These are phyloP conservation scores for Phenganax marumi DNA, from an alignment of 92 coral and sea anemone genomes.

Conservation along the genomic window DNA sequence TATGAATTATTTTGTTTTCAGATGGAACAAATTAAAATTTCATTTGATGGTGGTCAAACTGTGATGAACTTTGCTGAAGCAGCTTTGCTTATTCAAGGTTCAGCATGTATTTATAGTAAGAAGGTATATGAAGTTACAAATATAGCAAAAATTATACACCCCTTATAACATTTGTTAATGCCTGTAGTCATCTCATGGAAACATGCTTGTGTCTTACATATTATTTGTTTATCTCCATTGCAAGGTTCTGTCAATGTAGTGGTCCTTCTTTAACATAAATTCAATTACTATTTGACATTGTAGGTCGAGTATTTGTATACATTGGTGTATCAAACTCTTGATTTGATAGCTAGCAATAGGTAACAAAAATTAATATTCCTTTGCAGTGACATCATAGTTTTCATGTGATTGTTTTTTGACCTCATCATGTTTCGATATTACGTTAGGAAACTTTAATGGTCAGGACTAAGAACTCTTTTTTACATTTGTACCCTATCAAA, in stretches of 20 bases:
- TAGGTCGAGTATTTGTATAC: slow-evolving; percentile 95
- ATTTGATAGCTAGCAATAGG: slow-evolving; percentile 93
- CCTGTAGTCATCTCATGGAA: neutral
- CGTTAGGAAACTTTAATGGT: too few relatives aligned
- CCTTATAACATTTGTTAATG: neutral
- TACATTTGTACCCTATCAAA: too few relatives aligned
- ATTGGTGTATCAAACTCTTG: slow-evolving; percentile 86
- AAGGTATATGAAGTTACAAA: slow-evolving; percentile 62
- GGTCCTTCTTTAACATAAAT: neutral
- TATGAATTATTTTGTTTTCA: slow-evolving; percentile 24
- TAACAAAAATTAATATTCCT: slow-evolving; percentile 8
- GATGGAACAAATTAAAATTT: slow-evolving; percentile 85
- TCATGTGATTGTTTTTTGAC: too few relatives aligned
- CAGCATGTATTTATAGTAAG: slow-evolving; percentile 92
- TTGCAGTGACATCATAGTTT: too few relatives aligned
- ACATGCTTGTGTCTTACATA: too few relatives aligned
- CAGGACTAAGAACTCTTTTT: too few relatives aligned
- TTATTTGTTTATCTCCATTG: too few relatives aligned
- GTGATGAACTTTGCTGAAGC: slow-evolving; percentile 99
- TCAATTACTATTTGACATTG: neutral
- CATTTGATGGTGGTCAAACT: slow-evolving; percentile 92
- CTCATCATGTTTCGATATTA: too few relatives aligned
- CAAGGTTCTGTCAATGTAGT: too few relatives aligned
- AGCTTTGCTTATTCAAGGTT: slow-evolving; percentile 89
- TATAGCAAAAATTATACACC: neutral